Evolutionary conservation across 2,797 vertebrate species (phyloP).

Genomic region (Menidia menidia): DNA sequence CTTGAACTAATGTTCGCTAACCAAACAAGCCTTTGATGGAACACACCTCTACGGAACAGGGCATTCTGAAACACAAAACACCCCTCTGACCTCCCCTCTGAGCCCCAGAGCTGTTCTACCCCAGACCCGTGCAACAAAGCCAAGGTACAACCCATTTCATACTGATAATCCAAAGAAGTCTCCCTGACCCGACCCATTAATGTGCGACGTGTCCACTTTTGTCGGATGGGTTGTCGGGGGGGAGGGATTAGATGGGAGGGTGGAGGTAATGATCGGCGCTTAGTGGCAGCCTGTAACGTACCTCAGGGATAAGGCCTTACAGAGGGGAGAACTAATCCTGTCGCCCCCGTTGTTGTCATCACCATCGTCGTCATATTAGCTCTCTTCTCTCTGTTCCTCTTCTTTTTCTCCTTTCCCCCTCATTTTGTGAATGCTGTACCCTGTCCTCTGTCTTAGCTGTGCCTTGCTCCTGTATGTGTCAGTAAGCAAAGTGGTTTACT

Average conservation of each 20-base stretch:
- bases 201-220: constrained; percentile 37
- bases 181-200: constrained; percentile 53
- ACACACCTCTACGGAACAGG: constrained; percentile 63
- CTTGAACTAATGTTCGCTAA: constrained; percentile 70
- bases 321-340: constrained; percentile 86
- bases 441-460: constrained; percentile 85
- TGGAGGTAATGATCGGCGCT: constrained; percentile 45
- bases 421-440: constrained; percentile 78
- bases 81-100: constrained; percentile 11
- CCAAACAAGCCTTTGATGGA: constrained; percentile 72
- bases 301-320: constrained; percentile 94
- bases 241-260: constrained; percentile 32
- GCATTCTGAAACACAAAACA: constrained; percentile 62
- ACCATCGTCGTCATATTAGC: constrained; percentile 36
- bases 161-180: constrained; percentile 81
- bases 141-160: constrained; percentile 80
- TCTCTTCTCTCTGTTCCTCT: constrained; percentile 63
- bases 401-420: constrained; percentile 54
- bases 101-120: constrained; percentile 1
- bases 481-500: constrained; percentile 90
- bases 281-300: constrained; percentile 86
- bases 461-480: constrained; percentile 83
- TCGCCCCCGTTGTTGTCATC: constrained; percentile 82
- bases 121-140: constrained; percentile 53
- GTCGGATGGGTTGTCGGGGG: constrained; percentile 34